Percentiles rank a stretch among this genome's conserved stretches.
These are phyloP conservation scores for Podocnemis expansa DNA, from an alignment of 2,113 vertebrate species.

Conservation along the genomic window DNA sequence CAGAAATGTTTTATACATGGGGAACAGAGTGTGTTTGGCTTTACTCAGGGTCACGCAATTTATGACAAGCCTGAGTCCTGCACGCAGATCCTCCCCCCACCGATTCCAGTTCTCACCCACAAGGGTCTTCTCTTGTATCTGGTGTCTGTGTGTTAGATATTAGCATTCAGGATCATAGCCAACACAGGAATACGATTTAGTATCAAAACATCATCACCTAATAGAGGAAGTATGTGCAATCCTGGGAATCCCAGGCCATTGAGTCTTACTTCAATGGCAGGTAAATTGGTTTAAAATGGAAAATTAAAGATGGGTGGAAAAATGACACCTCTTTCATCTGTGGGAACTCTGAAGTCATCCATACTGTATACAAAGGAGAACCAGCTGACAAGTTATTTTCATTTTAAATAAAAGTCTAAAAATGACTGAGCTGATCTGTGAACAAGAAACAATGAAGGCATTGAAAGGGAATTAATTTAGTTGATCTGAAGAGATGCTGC, in stretches of 20 bases:
- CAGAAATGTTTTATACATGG: background rate
- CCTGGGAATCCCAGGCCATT: background rate
- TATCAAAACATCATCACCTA: background rate
- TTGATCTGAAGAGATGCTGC: background rate
- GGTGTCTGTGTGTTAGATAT: background rate
- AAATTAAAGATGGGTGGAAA: too few species aligned
- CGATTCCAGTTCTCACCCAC: background rate
- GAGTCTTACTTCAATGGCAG: background rate
- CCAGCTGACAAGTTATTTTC: background rate
- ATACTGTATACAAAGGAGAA: slow-evolving; percentile 10
- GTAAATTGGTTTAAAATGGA: background rate
- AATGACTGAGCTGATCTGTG: background rate
- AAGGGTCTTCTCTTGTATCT: too few species aligned
- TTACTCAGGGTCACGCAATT: background rate
- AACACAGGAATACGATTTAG: background rate
- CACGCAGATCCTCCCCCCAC: background rate
- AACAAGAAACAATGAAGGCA: background rate
- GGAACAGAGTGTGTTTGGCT: background rate
- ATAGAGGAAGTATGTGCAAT: background rate
- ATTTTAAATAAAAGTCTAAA: slow-evolving; percentile 4
- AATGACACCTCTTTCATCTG: background rate
- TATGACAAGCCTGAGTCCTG: background rate
- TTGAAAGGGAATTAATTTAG: background rate
- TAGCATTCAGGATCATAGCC: background rate
- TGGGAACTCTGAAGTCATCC: background rate